Base-by-base conservation (phyloP, 2,888 invertebrate genomes). In the Monoplex corrugatus region DNA sequence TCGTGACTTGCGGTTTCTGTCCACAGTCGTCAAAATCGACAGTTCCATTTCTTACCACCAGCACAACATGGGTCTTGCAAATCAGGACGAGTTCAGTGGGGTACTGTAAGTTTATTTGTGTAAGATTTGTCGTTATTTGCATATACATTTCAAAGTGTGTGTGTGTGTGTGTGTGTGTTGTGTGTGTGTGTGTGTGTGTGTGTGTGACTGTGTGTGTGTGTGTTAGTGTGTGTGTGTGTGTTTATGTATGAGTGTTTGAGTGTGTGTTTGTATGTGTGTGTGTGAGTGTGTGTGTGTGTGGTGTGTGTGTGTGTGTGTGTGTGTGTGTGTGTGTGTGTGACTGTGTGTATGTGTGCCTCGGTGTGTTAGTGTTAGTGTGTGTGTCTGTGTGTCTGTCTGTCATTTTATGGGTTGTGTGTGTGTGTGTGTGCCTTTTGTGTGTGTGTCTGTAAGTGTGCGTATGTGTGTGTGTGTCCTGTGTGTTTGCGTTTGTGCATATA, bases 111-210 rank as follows among this genome's bases (percentile, higher is more conserved):
- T n/a, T n/a, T n/a, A n/a, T n/a, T n/a, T n/a, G n/a, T n/a, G n/a
- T n/a, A n/a, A n/a, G n/a, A n/a, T n/a, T n/a, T n/a, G n/a, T n/a
- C n/a, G n/a, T n/a, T n/a, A n/a, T n/a, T n/a, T n/a, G n/a, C n/a
- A n/a, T n/a, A n/a, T n/a, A n/a, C n/a, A n/a, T n/a, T n/a, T n/a
- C n/a, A n/a, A n/a, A n/a, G n/a, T 78, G 75, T 78, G 75, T 78
- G 75, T 78, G 75, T 78, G 75, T 40, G 75, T 78, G 75, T 78
- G 40, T 40, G 75, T 78, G 75, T 78, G 38, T 78, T 38, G 38
- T 78, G 78, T 78, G 43, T 78, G 78, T 38, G 78, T 78, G 78
- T 38, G 78, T 78, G 78, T 78, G 38, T 78, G 78, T 38, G 38
- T 78, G 63, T 63, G 63, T 16, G 63, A 23, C 23, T 63, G 23